Base-by-base conservation (phyloP, 2,888 invertebrate genomes). In the Celastrina argiolus region DNA sequence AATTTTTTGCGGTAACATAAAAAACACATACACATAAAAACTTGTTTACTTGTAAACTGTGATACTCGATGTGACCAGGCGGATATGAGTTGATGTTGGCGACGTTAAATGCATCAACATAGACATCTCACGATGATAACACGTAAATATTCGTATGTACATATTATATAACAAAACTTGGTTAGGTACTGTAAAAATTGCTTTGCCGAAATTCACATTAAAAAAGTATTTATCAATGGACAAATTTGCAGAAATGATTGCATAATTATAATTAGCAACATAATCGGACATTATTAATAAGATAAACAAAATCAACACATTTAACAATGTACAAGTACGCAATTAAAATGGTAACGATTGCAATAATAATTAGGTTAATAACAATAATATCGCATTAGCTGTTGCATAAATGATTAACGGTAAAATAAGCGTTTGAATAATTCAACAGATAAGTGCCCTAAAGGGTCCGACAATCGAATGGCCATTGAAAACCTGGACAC, bases 371-470 rank as follows among this genome's bases (percentile, higher is more conserved):
- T 34, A 36, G 31, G 34, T 59, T 31, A 34, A 34, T 34, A 59
- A 56, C n/a, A 56, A 31, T 58, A 16, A 59, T 31, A 18, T 8
- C 10, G 34, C 18, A 34, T 36, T 59, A 12, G 12, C 18, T 59
- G 18, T 34, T 59, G 18, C 12, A 34, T 59, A 16, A 18, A 34
- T 18, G 31, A 34, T 59, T 71, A 71, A 71, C 69, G 56, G 69
- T 68, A 69, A 67, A 63, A 68, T 71, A 71, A n/a, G 70, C 69
- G 67, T 79, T 76, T 81, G 76, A 83, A 80, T 79, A 76, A 81
- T 81, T 77, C 75, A 81, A 74, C 73, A 76, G 76, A 80, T 75
- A 75, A 42, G 69, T 72, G 77, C 75, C 77, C 80, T 76, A 76
- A 74, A 78, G 78, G 74, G 73, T 74, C 72, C 67, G 66, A 74